Percentiles rank a stretch among this genome's conserved stretches.
These are phyloP conservation scores for Sardinella longiceps DNA, from an alignment of 2,797 vertebrate genomes.

Conservation along the genomic window DNA sequence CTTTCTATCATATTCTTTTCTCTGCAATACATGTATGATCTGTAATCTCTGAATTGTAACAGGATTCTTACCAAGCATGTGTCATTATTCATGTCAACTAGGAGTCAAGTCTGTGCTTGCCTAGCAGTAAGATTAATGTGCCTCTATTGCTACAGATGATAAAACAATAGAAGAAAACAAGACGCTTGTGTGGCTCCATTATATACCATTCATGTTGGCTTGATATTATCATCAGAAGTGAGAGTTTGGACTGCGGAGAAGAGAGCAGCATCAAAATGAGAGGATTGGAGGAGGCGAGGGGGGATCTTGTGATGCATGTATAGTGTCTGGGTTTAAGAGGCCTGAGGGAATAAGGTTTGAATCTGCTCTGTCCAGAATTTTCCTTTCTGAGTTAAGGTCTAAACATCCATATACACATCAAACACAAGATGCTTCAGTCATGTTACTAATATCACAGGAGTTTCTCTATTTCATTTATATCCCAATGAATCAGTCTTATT, in stretches of 20 bases:
- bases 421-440: no score
- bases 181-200: neutral
- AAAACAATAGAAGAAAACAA: neutral
- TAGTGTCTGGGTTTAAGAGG: no score
- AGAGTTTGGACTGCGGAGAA: no score
- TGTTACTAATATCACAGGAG: no score
- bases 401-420: no score
- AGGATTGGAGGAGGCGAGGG: no score
- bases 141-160: neutral
- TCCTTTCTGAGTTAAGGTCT: no score
- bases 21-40: neutral
- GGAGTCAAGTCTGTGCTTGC: neutral
- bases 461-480: no score
- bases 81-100: slow-evolving; percentile 6
- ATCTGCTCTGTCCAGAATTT: no score
- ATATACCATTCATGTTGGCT: neutral
- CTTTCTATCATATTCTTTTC: neutral
- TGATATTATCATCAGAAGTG: neutral
- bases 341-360: no score
- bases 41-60: neutral
- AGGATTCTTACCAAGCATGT: neutral
- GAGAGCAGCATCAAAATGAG: neutral
- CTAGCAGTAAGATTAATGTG: neutral
- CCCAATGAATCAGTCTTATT: no score
- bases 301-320: no score